phyloP scores from a whole-genome alignment of 2,113 vertebrate genomes.

The human (Homo sapiens) region GRCh38 chr9:134717501-134718000 shows the following conservation, averaged over 20 bases:
- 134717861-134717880: rapidly evolving
- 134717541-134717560: rapidly evolving
- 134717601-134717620: conserved; percentile 42
- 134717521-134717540: rapidly evolving
- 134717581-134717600: background rate
- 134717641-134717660: rapidly evolving
- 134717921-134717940: background rate
- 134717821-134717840: background rate
- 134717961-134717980: background rate
- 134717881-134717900: rapidly evolving
- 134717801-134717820: background rate
- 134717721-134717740: background rate
- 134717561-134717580: rapidly evolving
- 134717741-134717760: conserved; percentile 1
- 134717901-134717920: background rate
- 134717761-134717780: background rate
- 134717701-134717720: background rate
- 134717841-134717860: conserved; percentile 30
- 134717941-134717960: rapidly evolving
- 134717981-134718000: rapidly evolving
- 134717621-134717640: background rate
- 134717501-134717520: rapidly evolving
- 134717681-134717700: rapidly evolving
- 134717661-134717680: rapidly evolving
- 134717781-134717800: conserved; percentile 22